These are phyloP conservation scores for Aurelia coerulea DNA, from an alignment of 30 jellyfish, hydroid and myxozoan genomes.

Conservation along the genomic window DNA sequence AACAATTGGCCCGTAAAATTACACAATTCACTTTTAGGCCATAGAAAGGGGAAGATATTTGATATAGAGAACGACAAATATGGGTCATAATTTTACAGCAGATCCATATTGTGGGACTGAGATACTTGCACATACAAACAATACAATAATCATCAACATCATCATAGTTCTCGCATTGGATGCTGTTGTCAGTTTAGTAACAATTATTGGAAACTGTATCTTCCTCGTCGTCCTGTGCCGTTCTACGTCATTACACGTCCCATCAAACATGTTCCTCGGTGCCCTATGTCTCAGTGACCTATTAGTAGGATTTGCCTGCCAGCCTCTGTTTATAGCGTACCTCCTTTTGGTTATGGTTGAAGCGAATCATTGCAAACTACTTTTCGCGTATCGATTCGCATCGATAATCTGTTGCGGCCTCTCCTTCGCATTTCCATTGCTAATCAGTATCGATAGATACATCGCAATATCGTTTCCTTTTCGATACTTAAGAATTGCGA, in stretches of 20 bases:
- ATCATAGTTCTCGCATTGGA: neutral
- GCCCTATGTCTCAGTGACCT: neutral
- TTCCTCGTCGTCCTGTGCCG: neutral
- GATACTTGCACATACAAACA: too few relatives aligned
- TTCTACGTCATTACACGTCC: neutral
- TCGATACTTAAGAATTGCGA: neutral
- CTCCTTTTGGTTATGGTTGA: neutral
- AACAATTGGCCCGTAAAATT: too few relatives aligned
- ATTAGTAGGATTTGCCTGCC: neutral
- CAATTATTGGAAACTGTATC: neutral
- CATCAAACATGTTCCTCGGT: neutral
- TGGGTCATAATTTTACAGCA: too few relatives aligned
- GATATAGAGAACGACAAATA: too few relatives aligned
- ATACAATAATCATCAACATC: neutral
- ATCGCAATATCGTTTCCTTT: neutral
- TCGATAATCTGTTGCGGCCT: conserved; percentile 5
- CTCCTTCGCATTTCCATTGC: neutral
- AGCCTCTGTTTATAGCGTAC: neutral
- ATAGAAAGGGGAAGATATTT: too few relatives aligned
- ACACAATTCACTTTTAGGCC: too few relatives aligned
- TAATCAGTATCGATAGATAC: neutral
- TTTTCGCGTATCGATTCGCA: neutral
- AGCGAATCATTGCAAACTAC: neutral
- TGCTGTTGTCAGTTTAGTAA: neutral
- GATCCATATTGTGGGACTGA: too few relatives aligned